These are phyloP conservation scores for Elephas maximus DNA, from an alignment of 2,113 vertebrate genomes.

Conservation along the genomic window DNA sequence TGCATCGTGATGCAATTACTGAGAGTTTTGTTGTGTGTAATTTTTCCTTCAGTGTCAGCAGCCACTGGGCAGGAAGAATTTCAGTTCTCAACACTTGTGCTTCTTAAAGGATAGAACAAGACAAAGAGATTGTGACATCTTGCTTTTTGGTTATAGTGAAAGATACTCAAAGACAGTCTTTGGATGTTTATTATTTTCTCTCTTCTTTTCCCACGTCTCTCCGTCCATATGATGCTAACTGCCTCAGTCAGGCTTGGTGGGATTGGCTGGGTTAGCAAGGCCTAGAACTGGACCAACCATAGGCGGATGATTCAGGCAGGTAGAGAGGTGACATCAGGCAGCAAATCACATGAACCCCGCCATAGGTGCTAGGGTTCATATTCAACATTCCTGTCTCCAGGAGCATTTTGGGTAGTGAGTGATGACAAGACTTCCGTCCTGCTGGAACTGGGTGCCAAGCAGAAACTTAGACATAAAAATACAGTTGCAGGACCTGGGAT, in stretches of 20 bases:
- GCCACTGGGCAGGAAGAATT: not conserved
- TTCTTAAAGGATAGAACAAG: slow-evolving; percentile 3
- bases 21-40: not conserved
- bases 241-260: not conserved
- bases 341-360: not conserved
- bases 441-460: not conserved
- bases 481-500: not conserved
- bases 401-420: slow-evolving; percentile 5
- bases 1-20: not conserved
- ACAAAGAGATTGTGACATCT: not conserved
- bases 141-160: slow-evolving; percentile 32
- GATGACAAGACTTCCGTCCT: not conserved
- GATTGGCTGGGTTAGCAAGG: not conserved
- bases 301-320: not conserved
- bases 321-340: not conserved
- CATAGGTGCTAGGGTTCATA: not conserved
- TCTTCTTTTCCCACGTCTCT: slow-evolving; percentile 5
- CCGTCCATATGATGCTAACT: not conserved
- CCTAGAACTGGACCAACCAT: not conserved
- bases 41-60: not conserved
- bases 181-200: slow-evolving; percentile 35
- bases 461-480: slow-evolving; percentile 38
- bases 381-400: not conserved
- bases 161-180: slow-evolving; percentile 19
- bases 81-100: not conserved